Evolutionary conservation across 1,140 invertebrate species (phyloP), one percentile per base, ranked within the genome.

Genomic region (Hyposmocoma kahamanoa): DNA sequence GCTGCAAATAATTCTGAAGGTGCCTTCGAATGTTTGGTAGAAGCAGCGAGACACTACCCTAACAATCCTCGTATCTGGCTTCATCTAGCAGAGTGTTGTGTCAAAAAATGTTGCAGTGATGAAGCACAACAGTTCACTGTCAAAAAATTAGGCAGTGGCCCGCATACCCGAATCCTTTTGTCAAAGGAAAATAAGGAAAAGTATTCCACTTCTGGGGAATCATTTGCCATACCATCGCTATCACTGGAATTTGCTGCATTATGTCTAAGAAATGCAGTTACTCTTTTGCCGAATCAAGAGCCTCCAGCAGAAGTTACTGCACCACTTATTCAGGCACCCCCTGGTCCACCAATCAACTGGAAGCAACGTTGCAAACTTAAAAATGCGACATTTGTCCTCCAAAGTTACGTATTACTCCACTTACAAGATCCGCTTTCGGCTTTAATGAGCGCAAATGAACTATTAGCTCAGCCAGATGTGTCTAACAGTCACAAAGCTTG

Each of bases 11-110:
- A 95, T 62, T 90, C 94, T 1, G 87, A 90, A 49, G 90, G 93
- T 62, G 96, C 97, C 1, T 98, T 98, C 84, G 95, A 97, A 67
- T 97, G 94, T 84, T 90, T 99, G 5, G 91, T 94, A n/a, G 92
- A 96, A 80, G 94, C 94, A 18, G 90, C 96, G 0, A 91, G 96
- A 57, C 91, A 93, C 41, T 95, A 95, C 66, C 94, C 94, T 47
- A 93, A 92, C 59, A 98, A 97, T 86, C 93, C 96, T 1, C 88
- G 95, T 42, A 88, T 98, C 2, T 99, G 97, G 97, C 79, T 98
- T 22, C 89, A 97, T 57, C 88, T 99, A 61, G 96, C 97, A 0
- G 97, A 99, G 84, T 97, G 96, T 72, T 97, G 95, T 77, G 77
- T 87, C 1, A 86, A 80, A 42, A 79, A 82, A 57, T 85, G 79